Percentiles rank a stretch among this genome's conserved stretches.
These are phyloP conservation scores for Pipa parva DNA, from an alignment of 2,113 vertebrate species.

Conservation along the genomic window DNA sequence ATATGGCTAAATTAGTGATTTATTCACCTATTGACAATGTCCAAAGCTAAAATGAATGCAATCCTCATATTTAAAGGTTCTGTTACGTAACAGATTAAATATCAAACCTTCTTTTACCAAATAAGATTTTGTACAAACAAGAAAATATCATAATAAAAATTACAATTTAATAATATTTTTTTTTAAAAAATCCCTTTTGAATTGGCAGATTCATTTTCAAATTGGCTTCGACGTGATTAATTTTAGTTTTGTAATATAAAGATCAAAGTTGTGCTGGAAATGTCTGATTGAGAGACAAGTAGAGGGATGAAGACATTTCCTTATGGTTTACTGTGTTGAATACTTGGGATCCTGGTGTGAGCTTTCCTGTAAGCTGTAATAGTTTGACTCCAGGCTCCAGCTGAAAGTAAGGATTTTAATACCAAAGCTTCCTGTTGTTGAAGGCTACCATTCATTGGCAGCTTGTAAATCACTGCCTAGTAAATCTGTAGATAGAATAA, in stretches of 20 bases:
- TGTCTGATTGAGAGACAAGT: constrained; percentile 74
- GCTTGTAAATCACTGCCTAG: constrained; percentile 76
- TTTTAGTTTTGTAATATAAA: constrained; percentile 58
- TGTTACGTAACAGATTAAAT: no score
- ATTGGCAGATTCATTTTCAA: no score
- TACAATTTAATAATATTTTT: no score
- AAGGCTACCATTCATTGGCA: constrained; percentile 78
- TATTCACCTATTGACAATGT: no score
- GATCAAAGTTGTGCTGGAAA: constrained; percentile 75
- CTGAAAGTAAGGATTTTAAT: constrained; percentile 66
- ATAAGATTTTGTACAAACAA: no score
- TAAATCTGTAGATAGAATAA: constrained; percentile 71
- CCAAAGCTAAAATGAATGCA: no score
- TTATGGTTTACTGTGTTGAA: constrained; percentile 74
- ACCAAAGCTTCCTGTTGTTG: constrained; percentile 71
- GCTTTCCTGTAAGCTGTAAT: constrained; percentile 65
- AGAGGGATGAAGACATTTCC: constrained; percentile 76
- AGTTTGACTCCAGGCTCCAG: constrained; percentile 65
- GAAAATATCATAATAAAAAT: no score
- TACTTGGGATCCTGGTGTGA: constrained; percentile 66
- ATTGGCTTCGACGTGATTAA: constrained; percentile 53
- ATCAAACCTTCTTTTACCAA: no score
- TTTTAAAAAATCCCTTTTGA: no score
- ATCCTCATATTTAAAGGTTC: no score
- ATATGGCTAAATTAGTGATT: no score